These are phyloP conservation scores for Synanthedon myopaeformis DNA, from an alignment of 2,888 invertebrate genomes.

Conservation along the genomic window DNA sequence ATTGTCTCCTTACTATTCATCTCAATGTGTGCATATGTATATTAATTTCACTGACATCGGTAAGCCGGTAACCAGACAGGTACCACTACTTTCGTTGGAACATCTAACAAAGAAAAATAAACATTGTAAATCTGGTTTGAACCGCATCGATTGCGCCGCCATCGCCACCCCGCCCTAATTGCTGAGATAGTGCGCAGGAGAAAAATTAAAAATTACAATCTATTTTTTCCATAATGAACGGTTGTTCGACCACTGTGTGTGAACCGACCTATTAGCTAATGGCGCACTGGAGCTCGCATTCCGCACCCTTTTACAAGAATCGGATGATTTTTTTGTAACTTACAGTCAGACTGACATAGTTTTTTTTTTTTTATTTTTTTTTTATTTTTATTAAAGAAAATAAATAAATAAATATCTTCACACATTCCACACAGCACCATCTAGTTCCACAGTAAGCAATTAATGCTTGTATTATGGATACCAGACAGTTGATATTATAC, in stretches of 20 bases:
- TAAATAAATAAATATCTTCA: no score
- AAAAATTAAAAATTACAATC: slow-evolving; percentile 16
- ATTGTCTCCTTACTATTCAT: neutral
- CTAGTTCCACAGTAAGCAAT: no score
- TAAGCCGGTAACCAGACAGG: neutral
- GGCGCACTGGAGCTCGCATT: neutral
- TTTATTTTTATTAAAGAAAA: no score
- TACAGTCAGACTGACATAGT: no score
- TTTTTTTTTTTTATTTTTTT: no score
- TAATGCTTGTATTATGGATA: no score
- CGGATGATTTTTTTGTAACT: no score
- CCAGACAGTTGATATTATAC: no score
- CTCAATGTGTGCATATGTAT: no score
- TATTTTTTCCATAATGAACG: slow-evolving; percentile 17
- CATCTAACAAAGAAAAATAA: slow-evolving; percentile 3
- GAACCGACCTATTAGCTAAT: neutral
- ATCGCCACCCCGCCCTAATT: slow-evolving; percentile 20
- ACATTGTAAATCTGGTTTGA: slow-evolving; percentile 3
- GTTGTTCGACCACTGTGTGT: slow-evolving; percentile 9
- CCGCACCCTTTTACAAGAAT: no score
- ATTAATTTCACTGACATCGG: neutral
- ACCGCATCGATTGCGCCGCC: slow-evolving; percentile 5
- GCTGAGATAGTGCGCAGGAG: slow-evolving; percentile 10
- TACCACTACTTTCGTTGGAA: neutral
- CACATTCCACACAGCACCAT: no score